These are phyloP conservation scores for Chrosomus eos DNA, from an alignment of 2,797 vertebrate species.

Conservation along the genomic window DNA sequence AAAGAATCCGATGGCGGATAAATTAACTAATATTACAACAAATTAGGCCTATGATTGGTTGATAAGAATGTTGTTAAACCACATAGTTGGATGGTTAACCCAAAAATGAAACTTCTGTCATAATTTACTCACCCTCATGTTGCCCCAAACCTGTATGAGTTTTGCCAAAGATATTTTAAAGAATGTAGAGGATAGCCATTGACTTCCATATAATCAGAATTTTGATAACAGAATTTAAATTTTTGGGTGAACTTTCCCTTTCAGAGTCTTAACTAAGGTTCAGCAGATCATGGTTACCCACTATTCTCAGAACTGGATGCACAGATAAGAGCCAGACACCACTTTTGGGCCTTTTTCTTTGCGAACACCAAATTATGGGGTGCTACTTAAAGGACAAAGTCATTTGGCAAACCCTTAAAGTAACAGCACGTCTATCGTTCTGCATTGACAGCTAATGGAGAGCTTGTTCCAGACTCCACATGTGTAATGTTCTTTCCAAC, in stretches of 20 bases:
- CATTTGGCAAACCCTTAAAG: constrained; percentile 61
- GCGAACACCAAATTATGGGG: constrained; percentile 31
- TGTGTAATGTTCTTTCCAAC: constrained; percentile 59
- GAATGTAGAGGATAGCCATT: no score
- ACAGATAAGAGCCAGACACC: not conserved
- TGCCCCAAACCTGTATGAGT: no score
- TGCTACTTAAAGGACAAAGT: constrained; percentile 56
- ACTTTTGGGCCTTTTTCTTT: not conserved
- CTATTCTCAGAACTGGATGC: not conserved
- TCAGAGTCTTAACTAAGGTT: not conserved
- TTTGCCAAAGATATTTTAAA: no score
- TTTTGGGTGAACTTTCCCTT: not conserved
- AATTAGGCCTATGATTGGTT: not conserved
- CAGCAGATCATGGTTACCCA: not conserved
- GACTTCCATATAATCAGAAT: no score
- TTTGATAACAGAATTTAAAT: no score
- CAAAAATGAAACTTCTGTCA: no score
- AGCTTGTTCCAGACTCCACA: constrained; percentile 57
- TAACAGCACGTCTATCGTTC: constrained; percentile 65
- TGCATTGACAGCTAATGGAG: constrained; percentile 53
- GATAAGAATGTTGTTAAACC: not conserved
- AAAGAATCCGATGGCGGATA: no score
- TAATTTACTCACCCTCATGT: no score
- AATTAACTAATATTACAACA: not conserved
- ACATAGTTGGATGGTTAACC: no score